These are phyloP conservation scores for human DNA, from an alignment of 2,113 vertebrate genomes.

Conservation along the genomic window DNA sequence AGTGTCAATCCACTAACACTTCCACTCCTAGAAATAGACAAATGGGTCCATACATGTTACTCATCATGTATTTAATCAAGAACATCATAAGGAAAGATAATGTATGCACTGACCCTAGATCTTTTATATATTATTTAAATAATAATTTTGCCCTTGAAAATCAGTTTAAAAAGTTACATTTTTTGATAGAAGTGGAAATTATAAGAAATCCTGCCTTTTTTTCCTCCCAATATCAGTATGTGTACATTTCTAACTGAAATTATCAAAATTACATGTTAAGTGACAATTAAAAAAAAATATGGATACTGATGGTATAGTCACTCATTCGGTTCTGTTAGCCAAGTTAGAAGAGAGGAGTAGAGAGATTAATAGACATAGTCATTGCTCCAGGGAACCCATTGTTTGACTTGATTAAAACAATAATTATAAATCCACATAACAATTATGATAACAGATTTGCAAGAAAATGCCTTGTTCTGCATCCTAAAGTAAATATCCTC, in stretches of 20 bases:
- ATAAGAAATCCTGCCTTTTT: not conserved
- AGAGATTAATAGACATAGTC: not conserved
- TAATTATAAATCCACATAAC: not conserved
- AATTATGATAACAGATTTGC: not conserved
- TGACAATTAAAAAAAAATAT: not conserved
- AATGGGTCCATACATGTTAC: not conserved
- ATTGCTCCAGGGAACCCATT: not conserved
- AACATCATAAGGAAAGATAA: not conserved
- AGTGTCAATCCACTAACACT: conserved; percentile 97
- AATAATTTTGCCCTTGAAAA: not conserved
- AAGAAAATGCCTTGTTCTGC: not conserved
- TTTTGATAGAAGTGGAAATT: not conserved
- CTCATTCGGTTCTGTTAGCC: not conserved
- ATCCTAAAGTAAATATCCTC: not conserved
- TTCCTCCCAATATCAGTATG: not conserved
- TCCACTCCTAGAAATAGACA: conserved; percentile 89
- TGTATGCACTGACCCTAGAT: not conserved
- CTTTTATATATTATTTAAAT: not conserved
- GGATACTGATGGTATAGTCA: not conserved
- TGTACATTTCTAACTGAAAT: not conserved
- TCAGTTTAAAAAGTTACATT: not conserved
- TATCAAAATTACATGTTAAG: not conserved
- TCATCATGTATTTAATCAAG: not conserved
- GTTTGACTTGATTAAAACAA: not conserved
- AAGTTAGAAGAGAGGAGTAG: not conserved